phyloP scores from a whole-genome alignment of 2,797 vertebrate genomes.

The Cossypha heuglini region DNA sequence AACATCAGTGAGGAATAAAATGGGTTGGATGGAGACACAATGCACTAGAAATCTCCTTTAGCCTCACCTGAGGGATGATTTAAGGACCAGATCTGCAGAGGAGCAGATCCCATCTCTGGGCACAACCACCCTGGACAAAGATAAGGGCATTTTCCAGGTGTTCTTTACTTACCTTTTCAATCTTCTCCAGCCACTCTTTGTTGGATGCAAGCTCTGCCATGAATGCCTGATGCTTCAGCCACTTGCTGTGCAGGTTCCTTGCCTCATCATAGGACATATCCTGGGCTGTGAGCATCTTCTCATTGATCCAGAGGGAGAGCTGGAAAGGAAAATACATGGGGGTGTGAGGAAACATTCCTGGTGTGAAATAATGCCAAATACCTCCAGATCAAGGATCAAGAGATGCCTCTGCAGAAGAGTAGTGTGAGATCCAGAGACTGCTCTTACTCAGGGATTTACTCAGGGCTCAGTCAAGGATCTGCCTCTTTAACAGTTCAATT shows the following conservation, averaged over 20 bases:
- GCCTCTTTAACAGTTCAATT: neutral
- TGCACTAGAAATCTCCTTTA: neutral
- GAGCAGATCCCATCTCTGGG: neutral
- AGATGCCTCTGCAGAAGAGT: neutral
- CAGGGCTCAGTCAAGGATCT: neutral
- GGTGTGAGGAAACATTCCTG: neutral
- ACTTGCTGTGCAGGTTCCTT: conserved; percentile 97
- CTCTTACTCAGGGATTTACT: neutral
- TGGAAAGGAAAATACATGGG: conserved; percentile 43
- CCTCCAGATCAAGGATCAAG: neutral
- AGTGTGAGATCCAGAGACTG: neutral
- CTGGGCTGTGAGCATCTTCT: conserved; percentile 98
- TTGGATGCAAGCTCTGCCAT: conserved; percentile 98
- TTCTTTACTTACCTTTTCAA: conserved; percentile 83
- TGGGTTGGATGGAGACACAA: neutral
- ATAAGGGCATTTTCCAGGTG: neutral
- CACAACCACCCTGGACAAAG: neutral
- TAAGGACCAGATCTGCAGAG: neutral
- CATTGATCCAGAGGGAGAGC: conserved; percentile 95
- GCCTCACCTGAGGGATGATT: neutral
- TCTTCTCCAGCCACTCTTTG: conserved; percentile 97
- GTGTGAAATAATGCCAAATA: neutral
- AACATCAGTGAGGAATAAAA: neutral
- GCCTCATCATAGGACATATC: conserved; percentile 98
- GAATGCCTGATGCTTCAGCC: conserved; percentile 97